Conservation (phyloP, 2,888 invertebrate genomes). For the Adelognathus sp. region DNA sequence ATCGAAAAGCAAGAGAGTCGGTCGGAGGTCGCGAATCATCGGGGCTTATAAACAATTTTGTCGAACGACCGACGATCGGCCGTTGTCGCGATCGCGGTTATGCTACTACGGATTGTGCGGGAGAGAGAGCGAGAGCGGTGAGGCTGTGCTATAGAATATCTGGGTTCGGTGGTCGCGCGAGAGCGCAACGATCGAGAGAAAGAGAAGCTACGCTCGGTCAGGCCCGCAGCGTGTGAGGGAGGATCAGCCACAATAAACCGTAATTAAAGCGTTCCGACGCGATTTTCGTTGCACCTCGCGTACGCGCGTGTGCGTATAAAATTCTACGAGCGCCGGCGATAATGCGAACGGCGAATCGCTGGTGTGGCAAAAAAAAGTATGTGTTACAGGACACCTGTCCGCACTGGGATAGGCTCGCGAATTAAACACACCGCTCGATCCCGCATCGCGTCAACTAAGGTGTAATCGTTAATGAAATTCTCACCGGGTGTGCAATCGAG, state of each 20-base stretch:
- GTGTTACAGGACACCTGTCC: constrained; percentile 32
- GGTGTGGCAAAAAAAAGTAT: constrained; percentile 34
- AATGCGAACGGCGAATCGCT: neutral
- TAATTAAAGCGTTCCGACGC: constrained; percentile 50
- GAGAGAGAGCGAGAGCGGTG: too few species aligned
- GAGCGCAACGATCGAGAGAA: constrained; percentile 18
- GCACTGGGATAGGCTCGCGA: neutral
- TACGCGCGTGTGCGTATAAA: neutral
- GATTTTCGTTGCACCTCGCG: constrained; percentile 21
- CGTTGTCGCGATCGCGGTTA: constrained; percentile 16
- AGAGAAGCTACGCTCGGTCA: neutral
- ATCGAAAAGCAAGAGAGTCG: constrained; percentile 43
- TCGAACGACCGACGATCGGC: constrained; percentile 43
- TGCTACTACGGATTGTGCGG: constrained; percentile 39
- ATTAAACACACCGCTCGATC: constrained; percentile 39
- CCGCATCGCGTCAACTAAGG: constrained; percentile 32
- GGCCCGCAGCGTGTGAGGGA: neutral
- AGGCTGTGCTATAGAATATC: constrained; percentile 44
- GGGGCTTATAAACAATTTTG: constrained; percentile 52
- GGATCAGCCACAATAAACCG: constrained; percentile 32
- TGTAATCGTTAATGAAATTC: constrained; percentile 51
- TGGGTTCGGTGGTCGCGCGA: constrained; percentile 13
- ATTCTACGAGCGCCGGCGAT: neutral
- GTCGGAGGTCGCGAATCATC: neutral
- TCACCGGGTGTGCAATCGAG: constrained; percentile 34